Base-by-base conservation (phyloP, 2,113 vertebrate species). In the Gallinago paraguaiae region DNA sequence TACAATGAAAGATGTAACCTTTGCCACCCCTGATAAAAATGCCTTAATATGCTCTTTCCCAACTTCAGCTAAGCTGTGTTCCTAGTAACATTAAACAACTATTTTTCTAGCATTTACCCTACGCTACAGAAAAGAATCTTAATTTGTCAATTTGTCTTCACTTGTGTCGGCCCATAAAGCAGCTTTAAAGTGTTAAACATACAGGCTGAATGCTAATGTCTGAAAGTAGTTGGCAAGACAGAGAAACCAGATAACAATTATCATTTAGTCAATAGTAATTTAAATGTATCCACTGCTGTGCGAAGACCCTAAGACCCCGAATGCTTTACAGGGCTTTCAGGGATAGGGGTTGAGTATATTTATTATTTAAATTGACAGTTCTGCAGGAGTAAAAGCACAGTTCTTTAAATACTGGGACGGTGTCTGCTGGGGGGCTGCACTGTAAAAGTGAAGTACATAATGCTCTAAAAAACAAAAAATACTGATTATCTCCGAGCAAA, bases 231-330 rank as follows among this genome's bases (percentile, higher is more conserved):
- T 57, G 67, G 61, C 67, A 91, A 93, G 79, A 92, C 88, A 67
- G n/a, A 93, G 83, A 63, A 95, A 90, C 56, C 90, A 95, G 93
- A 85, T 92, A 95, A 93, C 71, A 94, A 96, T 97, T 92, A 97
- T 88, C 94, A 93, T 78, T 72, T 88, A 86, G 92, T 97, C 96
- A 94, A 97, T 86, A 96, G 83, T 61, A 71, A 93, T 79, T 97
- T 95, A 96, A 97, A 97, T 86, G 92, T 86, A 94, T 87, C 67
- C 82, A 82, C 86, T 53, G 71, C 85, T 65, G 85, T 63, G 69
- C 57, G 8, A 93, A 95, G 78, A 92, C 74, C 90, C 93, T 76
- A 78, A 46, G 28, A 94, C 53, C 81, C 31, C 15, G 35, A 92
- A 72, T 80, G 82, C 82, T 96, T 93, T 86, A 64, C 9, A 10